Evolutionary conservation across 2,888 invertebrate species (phyloP).

Genomic region (Aphelenchoides bicaudatus): DNA sequence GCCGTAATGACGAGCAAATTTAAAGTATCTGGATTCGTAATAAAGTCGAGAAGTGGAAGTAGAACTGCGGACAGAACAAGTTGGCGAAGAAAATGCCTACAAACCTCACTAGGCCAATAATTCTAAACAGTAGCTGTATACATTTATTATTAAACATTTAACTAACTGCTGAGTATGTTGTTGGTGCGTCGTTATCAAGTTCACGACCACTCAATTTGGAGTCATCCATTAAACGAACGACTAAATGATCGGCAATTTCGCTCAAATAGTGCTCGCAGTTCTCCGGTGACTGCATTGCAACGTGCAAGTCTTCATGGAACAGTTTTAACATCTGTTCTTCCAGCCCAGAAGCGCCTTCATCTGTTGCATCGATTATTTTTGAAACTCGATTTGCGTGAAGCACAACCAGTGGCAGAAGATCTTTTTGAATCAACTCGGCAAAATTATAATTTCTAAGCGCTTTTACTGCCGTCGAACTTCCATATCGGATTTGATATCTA

Average conservation of each 20-base stretch:
- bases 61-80: conserved; percentile 48
- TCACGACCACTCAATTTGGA: conserved; percentile 48
- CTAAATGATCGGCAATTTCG: conserved; percentile 50
- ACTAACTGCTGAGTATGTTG: conserved; percentile 1
- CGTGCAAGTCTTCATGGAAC: conserved; percentile 38
- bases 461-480: conserved; percentile 36
- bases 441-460: conserved; percentile 40
- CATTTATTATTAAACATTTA: conserved; percentile 10
- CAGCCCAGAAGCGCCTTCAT: background rate
- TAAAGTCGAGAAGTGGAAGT: conserved; percentile 49
- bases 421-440: conserved; percentile 35
- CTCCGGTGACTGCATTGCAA: conserved; percentile 42
- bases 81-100: conserved; percentile 53
- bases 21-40: conserved; percentile 57
- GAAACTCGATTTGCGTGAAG: conserved; percentile 39
- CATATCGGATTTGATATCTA: conserved; percentile 53
- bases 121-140: conserved; percentile 10
- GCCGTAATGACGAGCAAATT: conserved; percentile 43
- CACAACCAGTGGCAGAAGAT: conserved; percentile 42
- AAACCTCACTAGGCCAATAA: conserved; percentile 53
- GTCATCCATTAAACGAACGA: conserved; percentile 49
- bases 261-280: conserved; percentile 45
- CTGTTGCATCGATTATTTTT: background rate
- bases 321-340: background rate
- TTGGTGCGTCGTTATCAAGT: conserved; percentile 40